Conservation (phyloP, 2,888 invertebrate species). For the Clepsis dumicolana region DNA sequence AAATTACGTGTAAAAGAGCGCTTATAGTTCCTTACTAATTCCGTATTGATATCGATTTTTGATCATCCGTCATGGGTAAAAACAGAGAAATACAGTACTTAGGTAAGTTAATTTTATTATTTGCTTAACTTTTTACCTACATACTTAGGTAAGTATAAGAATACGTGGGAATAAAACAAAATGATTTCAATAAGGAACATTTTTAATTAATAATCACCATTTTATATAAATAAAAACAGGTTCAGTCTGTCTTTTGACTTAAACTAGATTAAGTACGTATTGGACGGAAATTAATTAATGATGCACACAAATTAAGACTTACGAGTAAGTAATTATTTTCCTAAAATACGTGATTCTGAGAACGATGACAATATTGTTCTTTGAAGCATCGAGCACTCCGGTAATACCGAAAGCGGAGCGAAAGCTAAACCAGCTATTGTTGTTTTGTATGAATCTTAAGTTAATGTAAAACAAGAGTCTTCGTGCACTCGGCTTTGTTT, state of each 20-base stretch:
- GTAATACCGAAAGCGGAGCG: not conserved
- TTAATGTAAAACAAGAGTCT: not conserved
- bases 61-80: too few relatives aligned
- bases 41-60: too few relatives aligned
- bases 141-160: not conserved
- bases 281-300: not conserved
- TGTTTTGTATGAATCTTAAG: too few relatives aligned
- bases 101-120: too few relatives aligned
- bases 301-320: not conserved
- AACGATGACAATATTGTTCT: not conserved
- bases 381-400: not conserved
- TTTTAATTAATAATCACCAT: not conserved
- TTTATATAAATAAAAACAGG: not conserved
- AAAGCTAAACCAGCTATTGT: not conserved
- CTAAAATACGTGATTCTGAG: not conserved
- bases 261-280: not conserved
- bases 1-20: too few relatives aligned
- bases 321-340: not conserved
- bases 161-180: not conserved
- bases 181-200: not conserved
- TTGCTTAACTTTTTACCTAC: too few relatives aligned
- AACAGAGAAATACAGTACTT: too few relatives aligned
- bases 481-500: not conserved
- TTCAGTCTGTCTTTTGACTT: constrained; percentile 26
- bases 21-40: too few relatives aligned